phyloP scores from a whole-genome alignment of 2,797 vertebrate species.

The Allobates femoralis region DNA sequence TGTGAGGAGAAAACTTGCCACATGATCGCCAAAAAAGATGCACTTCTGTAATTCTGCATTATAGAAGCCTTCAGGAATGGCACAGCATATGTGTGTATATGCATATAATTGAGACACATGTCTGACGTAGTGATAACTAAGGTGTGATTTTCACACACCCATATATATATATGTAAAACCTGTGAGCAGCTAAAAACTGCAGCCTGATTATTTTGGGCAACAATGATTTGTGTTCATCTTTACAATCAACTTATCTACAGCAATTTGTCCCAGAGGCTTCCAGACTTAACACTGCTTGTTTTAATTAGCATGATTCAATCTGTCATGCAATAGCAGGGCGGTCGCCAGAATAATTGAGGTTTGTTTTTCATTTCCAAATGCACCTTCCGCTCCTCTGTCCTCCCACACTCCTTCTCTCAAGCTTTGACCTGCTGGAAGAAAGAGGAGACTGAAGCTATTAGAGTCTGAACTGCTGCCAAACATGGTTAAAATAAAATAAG shows the following conservation, averaged over 20 bases:
- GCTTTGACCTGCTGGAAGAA: slow-evolving; percentile 50
- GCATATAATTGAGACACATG: too few species aligned
- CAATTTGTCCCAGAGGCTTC: slow-evolving; percentile 40
- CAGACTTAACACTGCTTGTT: slow-evolving; percentile 48
- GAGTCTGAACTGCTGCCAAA: slow-evolving; percentile 47
- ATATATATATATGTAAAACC: neutral
- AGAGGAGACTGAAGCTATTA: slow-evolving; percentile 42
- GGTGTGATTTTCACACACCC: neutral
- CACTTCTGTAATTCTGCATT: neutral
- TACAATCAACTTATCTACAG: slow-evolving; percentile 33
- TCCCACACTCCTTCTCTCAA: slow-evolving; percentile 34
- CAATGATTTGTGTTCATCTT: slow-evolving; percentile 30
- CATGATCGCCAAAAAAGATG: neutral
- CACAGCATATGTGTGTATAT: neutral
- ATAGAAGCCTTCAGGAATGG: neutral
- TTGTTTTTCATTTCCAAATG: slow-evolving; percentile 59
- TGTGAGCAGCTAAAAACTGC: neutral
- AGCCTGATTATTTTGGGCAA: neutral
- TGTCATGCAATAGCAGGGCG: slow-evolving; percentile 46
- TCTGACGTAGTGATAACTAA: neutral
- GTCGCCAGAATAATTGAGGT: slow-evolving; percentile 50
- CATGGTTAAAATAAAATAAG: slow-evolving; percentile 30
- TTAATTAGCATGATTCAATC: slow-evolving; percentile 61
- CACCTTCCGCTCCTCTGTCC: slow-evolving; percentile 37
- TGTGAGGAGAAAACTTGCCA: neutral